Percentiles rank a stretch among this genome's conserved stretches.
These are phyloP conservation scores for Leptosomus discolor DNA, from an alignment of 2,113 vertebrate species.

Conservation along the genomic window DNA sequence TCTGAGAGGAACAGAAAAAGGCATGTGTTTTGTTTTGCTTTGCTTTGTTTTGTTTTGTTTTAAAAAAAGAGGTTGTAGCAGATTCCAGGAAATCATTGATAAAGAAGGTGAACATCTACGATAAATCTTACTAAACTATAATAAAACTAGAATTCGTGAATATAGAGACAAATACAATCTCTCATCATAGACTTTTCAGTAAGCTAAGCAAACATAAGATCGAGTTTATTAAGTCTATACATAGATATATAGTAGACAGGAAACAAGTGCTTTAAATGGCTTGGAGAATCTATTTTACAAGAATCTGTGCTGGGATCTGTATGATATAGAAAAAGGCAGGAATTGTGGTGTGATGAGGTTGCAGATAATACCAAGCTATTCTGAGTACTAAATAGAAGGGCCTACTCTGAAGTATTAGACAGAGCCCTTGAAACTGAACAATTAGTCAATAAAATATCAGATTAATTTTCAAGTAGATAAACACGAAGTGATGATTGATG, in stretches of 20 bases:
- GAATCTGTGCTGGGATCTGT: background rate
- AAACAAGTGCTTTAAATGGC: background rate
- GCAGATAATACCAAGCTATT: background rate
- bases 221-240: background rate
- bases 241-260: background rate
- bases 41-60: background rate
- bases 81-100: background rate
- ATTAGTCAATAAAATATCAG: background rate
- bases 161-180: background rate
- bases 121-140: background rate
- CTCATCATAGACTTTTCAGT: background rate
- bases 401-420: background rate
- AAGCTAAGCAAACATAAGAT: background rate
- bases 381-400: background rate
- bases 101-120: background rate
- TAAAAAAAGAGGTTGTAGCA: background rate
- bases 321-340: background rate
- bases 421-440: background rate
- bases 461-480: background rate
- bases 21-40: background rate
- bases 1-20: background rate
- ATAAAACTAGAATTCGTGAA: background rate
- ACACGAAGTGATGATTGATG: background rate
- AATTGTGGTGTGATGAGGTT: background rate
- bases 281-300: background rate